A percentile compares a stretch with the other conserved stretches of the same genome.
phyloP scores from a whole-genome alignment of 2,797 vertebrate genomes.

The Poeciliopsis turneri region DNA sequence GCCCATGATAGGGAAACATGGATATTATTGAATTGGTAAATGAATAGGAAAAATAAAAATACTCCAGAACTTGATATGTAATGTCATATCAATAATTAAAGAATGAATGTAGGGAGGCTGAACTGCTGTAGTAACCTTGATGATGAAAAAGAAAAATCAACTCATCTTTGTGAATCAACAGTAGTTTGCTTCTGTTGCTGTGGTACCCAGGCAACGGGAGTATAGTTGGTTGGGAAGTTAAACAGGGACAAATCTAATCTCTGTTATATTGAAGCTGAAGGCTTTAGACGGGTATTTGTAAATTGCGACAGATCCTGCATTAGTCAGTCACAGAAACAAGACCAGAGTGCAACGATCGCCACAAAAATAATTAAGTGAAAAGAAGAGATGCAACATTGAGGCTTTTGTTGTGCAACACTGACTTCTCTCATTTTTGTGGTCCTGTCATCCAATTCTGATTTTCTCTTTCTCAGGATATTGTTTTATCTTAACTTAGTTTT shows the following conservation, averaged over 20 bases:
- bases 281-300: neutral
- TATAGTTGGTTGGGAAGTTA: neutral
- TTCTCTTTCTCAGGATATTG: neutral
- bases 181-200: neutral
- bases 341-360: neutral
- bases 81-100: neutral
- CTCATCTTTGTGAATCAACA: neutral
- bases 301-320: neutral
- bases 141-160: neutral
- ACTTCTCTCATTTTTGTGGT: neutral
- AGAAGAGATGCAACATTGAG: neutral
- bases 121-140: neutral
- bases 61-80: neutral
- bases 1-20: neutral
- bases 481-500: neutral
- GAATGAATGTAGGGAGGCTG: neutral
- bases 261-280: neutral
- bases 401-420: neutral
- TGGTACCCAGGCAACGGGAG: neutral
- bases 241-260: neutral
- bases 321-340: constrained; percentile 11
- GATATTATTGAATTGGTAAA: neutral
- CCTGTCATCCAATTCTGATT: neutral
- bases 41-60: neutral
- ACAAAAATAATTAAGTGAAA: constrained; percentile 1